phyloP scores from a whole-genome alignment of 1,140 invertebrate species.

The Drosophila athabasca region DNA sequence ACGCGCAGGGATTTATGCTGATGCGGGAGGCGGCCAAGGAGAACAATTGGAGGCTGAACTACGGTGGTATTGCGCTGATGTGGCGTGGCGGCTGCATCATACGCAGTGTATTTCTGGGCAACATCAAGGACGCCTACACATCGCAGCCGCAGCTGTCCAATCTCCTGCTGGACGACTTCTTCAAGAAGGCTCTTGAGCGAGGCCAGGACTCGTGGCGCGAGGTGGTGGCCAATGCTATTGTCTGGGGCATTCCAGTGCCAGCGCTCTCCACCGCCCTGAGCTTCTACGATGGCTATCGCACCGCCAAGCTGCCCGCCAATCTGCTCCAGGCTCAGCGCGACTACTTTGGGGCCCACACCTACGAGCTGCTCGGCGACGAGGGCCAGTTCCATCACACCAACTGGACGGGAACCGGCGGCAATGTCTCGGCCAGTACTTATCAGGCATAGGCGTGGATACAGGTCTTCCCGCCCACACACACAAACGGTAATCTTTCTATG shows the following conservation, averaged over 20 bases:
- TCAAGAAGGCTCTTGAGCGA: constrained; percentile 91
- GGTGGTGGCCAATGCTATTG: constrained; percentile 87
- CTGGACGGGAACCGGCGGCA: constrained; percentile 99
- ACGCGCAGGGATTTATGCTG: constrained; percentile 99
- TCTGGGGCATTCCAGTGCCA: constrained; percentile 95
- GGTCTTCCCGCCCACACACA: not conserved
- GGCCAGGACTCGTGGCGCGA: constrained; percentile 91
- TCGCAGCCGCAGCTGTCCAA: constrained; percentile 95
- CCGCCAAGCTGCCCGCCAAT: constrained; percentile 93
- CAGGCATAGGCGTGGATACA: constrained; percentile 87
- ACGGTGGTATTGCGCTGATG: constrained; percentile 99
- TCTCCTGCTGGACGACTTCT: constrained; percentile 97
- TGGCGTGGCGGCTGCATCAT: constrained; percentile 99
- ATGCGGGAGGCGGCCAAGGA: constrained; percentile 96
- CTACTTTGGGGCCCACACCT: constrained; percentile 99
- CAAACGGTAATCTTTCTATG: constrained; percentile 39
- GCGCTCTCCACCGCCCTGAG: constrained; percentile 96
- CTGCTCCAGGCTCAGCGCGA: constrained; percentile 98
- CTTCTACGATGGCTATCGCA: constrained; percentile 98
- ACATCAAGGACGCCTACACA: constrained; percentile 98
- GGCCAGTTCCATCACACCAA: constrained; percentile 98
- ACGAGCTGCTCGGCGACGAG: constrained; percentile 94
- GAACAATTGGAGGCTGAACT: constrained; percentile 98
- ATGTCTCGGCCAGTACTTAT: constrained; percentile 97
- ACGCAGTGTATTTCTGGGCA: constrained; percentile 94